These are phyloP conservation scores for Grantiella picta DNA, from an alignment of 2,113 vertebrate genomes.

Conservation along the genomic window DNA sequence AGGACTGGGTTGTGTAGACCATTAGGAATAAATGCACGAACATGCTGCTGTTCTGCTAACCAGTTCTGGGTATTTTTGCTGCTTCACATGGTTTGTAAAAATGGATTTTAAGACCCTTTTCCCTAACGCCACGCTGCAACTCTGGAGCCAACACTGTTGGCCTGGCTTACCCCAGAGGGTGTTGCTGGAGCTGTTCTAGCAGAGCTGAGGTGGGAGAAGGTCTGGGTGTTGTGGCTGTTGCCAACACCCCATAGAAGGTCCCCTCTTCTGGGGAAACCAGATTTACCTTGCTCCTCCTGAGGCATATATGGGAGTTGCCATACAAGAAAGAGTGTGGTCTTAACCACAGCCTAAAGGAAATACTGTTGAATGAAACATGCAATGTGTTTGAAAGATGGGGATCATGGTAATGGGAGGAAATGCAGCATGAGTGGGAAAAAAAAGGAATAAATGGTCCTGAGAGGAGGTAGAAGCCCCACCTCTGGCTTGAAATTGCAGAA, in stretches of 20 bases:
- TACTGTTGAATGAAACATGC: rapidly evolving
- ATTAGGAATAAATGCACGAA: neutral
- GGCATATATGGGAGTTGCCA: neutral
- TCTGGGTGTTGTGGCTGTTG: neutral
- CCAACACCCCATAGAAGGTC: neutral
- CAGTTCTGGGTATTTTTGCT: neutral
- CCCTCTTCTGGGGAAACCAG: neutral
- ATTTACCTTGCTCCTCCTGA: neutral
- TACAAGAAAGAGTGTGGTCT: neutral
- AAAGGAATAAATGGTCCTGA: neutral
- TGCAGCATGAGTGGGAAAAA: neutral
- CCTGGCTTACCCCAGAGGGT: neutral
- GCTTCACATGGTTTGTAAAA: neutral
- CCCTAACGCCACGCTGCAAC: neutral
- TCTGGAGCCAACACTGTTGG: rapidly evolving
- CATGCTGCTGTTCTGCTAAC: neutral
- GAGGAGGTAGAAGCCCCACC: neutral
- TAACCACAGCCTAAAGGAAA: neutral
- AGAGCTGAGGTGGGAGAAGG: neutral
- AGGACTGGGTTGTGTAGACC: neutral
- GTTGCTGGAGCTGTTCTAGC: neutral
- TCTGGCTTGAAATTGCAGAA: neutral
- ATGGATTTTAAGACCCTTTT: neutral
- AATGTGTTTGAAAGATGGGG: neutral
- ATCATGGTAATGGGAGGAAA: neutral